Base-by-base conservation (phyloP, 1,140 invertebrate genomes). In the Luehdorfia chinensis region DNA sequence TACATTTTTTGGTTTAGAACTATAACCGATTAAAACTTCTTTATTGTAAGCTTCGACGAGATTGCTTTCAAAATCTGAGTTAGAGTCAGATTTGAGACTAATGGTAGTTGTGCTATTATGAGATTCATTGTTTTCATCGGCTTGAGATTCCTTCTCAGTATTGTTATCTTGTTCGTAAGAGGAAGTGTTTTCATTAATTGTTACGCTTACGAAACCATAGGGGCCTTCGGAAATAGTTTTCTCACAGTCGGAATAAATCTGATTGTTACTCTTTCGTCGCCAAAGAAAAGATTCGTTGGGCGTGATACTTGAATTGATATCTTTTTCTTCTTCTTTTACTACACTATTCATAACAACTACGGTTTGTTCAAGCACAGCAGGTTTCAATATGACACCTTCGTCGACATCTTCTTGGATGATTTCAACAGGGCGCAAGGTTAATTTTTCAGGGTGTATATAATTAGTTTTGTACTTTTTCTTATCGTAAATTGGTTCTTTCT, bases 241-340 rank as follows among this genome's bases (percentile, higher is more conserved):
- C 13, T 84, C 83, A 34, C 54, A 57, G 39, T 86, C 83, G 11
- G 76, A 69, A 50, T 77, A 83, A 34, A 79, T 69, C 58, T 78
- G 78, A 18, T 64, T 70, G 56, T 44, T 64, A 44, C 76, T 80
- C 65, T 86, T 86, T 44, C 81, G 66, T 11, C 85, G 59, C 85
- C 85, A 88, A 7, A 88, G 55, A 73, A 88, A 88, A 13, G 87
- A 88, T 51, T 87, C 76, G 52, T 88, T 88, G 0, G 87, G 87
- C 13, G 80, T 84, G 31, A 87, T 81, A 46, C 56, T 62, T 9
- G 75, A 49, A 47, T 63, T 75, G 2, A 87, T 57, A 12, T 80
- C 74, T 66, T 81, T 44, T 66, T 71, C 12, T 43, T 27, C 49
- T 66, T 69, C 21, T 76, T 59, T 55, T 65, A 58, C 8, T 53